Base-by-base conservation (phyloP, 2,113 vertebrate genomes). In the Glaucomys volans region DNA sequence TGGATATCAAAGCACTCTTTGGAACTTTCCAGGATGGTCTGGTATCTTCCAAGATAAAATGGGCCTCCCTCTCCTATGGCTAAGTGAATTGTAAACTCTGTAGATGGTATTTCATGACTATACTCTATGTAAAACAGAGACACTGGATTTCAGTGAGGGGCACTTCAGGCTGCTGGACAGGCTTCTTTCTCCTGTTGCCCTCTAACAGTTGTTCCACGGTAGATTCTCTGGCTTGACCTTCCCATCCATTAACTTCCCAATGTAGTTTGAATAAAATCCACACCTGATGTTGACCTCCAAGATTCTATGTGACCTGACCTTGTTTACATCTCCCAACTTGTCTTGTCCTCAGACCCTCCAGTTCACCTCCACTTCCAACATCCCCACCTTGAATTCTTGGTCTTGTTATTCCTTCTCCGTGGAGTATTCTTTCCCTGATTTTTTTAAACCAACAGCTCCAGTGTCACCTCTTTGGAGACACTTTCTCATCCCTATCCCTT, bases 11-110 rank as follows among this genome's bases (percentile, higher is more conserved):
- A 50, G 44, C 62, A 71, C 79, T 95, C 22, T 16, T 71, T 86
- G 20, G 59, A 88, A 37, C 9, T 57, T 88, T 84, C 82, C 40
- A 40, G 64, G n/a, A 52, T 44, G 17, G 17, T 83, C 5, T 62
- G 8, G 37, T 85, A 40, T 57, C 50, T 93, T 77, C 26, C 32
- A 12, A 92, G 26, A 87, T 71, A 92, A 96, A 87, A 50, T 37
- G 17, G 24, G 16, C 40, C 35, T 89, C 16, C 10, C 12, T 85
- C 44, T 90, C 40, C n/a, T 32, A 8, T 86, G 72, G 66, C 42
- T 40, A 66, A 76, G 24, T 47, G 52, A 90, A 37, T 30, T 24
- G 40, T 57, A 89, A 42, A 67, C 40, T 95, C 8, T 0, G 2
- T 11, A 62, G 32, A 52, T 57, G 16, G 59, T 92, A 42, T 16